Base-by-base conservation (phyloP, 1,140 invertebrate genomes). In the Periplaneta americana region DNA sequence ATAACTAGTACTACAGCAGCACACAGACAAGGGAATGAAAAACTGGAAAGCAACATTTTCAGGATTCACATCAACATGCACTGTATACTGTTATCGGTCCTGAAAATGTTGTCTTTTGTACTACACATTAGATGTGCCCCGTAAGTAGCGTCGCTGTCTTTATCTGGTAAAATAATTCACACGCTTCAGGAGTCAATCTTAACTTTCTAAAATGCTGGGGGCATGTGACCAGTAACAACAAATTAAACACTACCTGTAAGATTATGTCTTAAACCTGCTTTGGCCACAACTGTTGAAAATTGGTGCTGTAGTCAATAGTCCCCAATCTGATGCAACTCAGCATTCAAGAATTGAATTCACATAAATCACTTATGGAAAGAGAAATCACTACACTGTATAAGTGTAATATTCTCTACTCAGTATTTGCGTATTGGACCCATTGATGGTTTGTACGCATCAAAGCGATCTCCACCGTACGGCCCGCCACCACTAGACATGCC, bases 391-490 rank as follows among this genome's bases (percentile, higher is more conserved):
- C n/a, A n/a, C n/a, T n/a, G n/a, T n/a, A n/a, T n/a, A n/a, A n/a
- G n/a, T n/a, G 13, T 66, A 15, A 48, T n/a, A n/a, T 22, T 8
- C n/a, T 0, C 6, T 28, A n/a, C 22, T 82, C 31, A 82, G 75
- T 82, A 82, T 28, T 82, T 82, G 22, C 82, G 78, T 22, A 82
- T 57, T 10, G 78, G 82, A 6, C 80, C 80, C 79, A 82, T 74
- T 3, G 78, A 80, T 36, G 80, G 82, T 36, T 82, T 82, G 66
- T 82, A 82, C 17, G 81, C 37, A 37, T 82, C 82, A 39, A 82
- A 82, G 31, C 82, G 48, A 80, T 82, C 82, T 31, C 78, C 74
- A 35, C 78, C 74, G 57, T 82, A 82, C 6, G 74, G 66, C 13
- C 82, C 82, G 34, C 81, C 39, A 81, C 80, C 34, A 48, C 80